A percentile compares a stretch with the other conserved stretches of the same genome.
phyloP scores from a whole-genome alignment of 2,113 vertebrate genomes.

The Grammomys surdaster region DNA sequence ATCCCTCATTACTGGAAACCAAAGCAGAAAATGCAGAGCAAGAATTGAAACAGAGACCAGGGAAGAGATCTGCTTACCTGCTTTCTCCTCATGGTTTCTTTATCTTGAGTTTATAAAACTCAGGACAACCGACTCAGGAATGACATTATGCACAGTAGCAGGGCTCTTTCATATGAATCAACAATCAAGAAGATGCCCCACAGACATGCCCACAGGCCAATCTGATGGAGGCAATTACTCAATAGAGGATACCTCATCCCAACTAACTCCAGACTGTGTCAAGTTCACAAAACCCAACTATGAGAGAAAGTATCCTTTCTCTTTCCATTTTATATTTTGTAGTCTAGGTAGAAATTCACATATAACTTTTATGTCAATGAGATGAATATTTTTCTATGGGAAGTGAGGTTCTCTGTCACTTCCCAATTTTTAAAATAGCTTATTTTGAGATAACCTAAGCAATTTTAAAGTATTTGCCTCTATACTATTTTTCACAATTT shows the following conservation, averaged over 20 bases:
- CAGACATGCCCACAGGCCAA: background rate
- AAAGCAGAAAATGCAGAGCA: background rate
- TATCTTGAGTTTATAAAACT: background rate
- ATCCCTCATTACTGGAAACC: background rate
- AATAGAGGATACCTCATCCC: background rate
- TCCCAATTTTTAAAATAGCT: background rate
- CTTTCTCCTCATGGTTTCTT: background rate
- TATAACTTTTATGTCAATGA: background rate
- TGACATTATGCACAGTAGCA: background rate
- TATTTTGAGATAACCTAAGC: background rate
- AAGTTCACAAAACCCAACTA: background rate
- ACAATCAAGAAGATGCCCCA: background rate
- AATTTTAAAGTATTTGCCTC: background rate
- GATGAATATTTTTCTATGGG: background rate
- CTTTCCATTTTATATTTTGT: background rate
- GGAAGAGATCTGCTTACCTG: background rate
- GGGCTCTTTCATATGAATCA: background rate
- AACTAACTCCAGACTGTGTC: background rate
- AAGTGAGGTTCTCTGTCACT: background rate
- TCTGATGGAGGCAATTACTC: background rate
- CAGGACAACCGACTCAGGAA: background rate
- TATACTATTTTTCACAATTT: background rate
- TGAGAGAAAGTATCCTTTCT: background rate
- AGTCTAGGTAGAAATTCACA: background rate
- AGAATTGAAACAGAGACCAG: background rate